A percentile compares a stretch with the other conserved stretches of the same genome.
These are phyloP conservation scores for Halictus rubicundus DNA, from an alignment of 1,140 invertebrate species.

Conservation along the genomic window DNA sequence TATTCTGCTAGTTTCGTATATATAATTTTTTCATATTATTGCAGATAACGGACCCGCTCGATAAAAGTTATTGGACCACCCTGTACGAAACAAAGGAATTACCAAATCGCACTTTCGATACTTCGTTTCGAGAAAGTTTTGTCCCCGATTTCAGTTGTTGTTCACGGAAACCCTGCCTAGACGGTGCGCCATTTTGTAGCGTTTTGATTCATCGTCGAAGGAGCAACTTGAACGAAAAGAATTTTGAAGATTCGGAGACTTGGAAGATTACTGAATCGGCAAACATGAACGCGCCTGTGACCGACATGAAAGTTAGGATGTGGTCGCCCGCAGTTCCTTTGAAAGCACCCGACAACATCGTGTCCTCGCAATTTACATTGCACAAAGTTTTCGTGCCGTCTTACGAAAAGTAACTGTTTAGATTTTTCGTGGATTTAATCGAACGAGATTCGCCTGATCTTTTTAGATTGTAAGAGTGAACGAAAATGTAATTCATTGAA, in stretches of 20 bases:
- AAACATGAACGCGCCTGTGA: conserved; percentile 16
- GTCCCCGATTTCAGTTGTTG: neutral
- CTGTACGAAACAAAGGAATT: neutral
- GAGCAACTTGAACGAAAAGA: neutral
- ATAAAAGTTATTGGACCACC: neutral
- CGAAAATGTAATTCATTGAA: too few species aligned
- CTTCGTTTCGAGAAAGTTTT: neutral
- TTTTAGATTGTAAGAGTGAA: too few species aligned
- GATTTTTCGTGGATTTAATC: neutral
- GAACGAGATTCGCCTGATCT: too few species aligned
- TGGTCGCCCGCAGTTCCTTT: conserved; percentile 35
- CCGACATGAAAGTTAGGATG: conserved; percentile 10
- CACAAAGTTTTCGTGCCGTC: conserved; percentile 47
- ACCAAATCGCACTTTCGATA: neutral
- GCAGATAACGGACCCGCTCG: too few species aligned
- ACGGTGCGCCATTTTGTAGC: neutral
- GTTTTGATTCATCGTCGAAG: neutral
- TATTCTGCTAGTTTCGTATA: too few species aligned
- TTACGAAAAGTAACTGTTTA: conserved; percentile 48
- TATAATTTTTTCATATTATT: too few species aligned
- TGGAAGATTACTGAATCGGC: neutral
- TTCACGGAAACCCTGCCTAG: neutral
- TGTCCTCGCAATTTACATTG: conserved; percentile 40
- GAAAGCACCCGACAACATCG: conserved; percentile 49
- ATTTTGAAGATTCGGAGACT: neutral